Conservation (phyloP, 1,140 invertebrate genomes). For the Cydia fagiglandana region DNA sequence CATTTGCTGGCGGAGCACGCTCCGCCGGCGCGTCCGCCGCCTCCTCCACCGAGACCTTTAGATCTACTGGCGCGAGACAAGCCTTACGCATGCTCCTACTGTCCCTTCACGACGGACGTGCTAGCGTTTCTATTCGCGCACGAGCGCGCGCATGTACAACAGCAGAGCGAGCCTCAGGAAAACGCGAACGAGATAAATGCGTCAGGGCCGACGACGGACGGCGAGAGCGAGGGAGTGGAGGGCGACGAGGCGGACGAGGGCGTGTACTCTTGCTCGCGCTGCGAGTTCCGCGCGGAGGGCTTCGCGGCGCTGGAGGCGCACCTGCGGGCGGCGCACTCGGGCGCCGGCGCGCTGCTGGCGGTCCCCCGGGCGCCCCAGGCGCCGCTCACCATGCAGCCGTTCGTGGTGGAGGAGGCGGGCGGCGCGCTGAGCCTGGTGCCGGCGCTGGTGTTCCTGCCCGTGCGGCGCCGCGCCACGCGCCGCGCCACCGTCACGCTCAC, state of each 20-base stretch:
- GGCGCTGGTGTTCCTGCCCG: constrained; percentile 94
- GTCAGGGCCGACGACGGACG: constrained; percentile 30
- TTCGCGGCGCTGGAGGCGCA: constrained; percentile 84
- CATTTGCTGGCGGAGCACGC: constrained; percentile 93
- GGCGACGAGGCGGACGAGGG: constrained; percentile 51
- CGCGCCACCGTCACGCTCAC: constrained; percentile 93
- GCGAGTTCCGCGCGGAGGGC: constrained; percentile 82
- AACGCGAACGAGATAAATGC: constrained; percentile 42
- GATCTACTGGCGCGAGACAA: constrained; percentile 79
- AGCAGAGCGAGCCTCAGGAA: constrained; percentile 47
- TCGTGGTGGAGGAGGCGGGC: constrained; percentile 86
- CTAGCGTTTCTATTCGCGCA: constrained; percentile 94
- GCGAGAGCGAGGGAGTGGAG: constrained; percentile 41
- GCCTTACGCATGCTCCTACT: constrained; percentile 92
- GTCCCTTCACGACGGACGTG: constrained; percentile 92
- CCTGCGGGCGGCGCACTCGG: constrained; percentile 82
- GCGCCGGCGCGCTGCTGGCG: constrained; percentile 82
- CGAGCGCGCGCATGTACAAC: constrained; percentile 88
- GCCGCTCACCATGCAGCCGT: constrained; percentile 90
- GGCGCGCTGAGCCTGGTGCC: constrained; percentile 86
- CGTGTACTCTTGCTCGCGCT: constrained; percentile 83
- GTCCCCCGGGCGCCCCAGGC: constrained; percentile 83
- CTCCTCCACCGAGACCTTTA: constrained; percentile 78
- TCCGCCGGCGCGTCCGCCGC: constrained; percentile 78
- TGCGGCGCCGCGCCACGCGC: constrained; percentile 89